Percentiles rank a stretch among this genome's conserved stretches.
Evolutionary conservation across 2,113 vertebrate species (phyloP).

Genomic region (Pelobates fuscus): DNA sequence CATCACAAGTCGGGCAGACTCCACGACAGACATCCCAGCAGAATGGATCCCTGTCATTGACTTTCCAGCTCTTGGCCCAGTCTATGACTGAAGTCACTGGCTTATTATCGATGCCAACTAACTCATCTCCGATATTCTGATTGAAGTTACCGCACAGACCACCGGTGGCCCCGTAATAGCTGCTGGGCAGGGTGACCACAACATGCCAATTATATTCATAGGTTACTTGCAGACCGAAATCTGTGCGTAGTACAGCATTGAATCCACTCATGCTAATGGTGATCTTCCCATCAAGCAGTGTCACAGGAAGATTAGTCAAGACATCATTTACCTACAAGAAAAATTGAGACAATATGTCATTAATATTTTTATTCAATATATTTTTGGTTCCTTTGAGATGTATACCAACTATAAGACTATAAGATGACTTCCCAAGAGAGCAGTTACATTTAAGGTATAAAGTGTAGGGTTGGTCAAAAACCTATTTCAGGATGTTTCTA

Average conservation of each 20-base stretch:
- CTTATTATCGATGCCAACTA: constrained; percentile 1
- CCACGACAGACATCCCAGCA: constrained; percentile 73
- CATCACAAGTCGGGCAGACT: constrained; percentile 64
- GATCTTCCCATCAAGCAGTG: constrained; percentile 48
- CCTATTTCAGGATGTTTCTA: no score
- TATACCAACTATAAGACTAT: no score
- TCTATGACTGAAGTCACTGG: constrained; percentile 31
- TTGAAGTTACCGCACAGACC: constrained; percentile 80
- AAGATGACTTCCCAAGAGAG: no score
- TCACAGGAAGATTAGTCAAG: constrained; percentile 54
- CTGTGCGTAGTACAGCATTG: constrained; percentile 54
- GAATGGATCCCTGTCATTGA: constrained; percentile 58
- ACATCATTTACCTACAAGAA: constrained; percentile 58
- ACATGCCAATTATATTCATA: constrained; percentile 71
- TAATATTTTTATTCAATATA: no score
- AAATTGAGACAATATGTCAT: not conserved
- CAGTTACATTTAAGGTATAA: no score
- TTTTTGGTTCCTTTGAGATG: no score
- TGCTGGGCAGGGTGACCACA: constrained; percentile 66
- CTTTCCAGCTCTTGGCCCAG: constrained; percentile 70
- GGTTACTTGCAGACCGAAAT: constrained; percentile 67
- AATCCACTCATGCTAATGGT: constrained; percentile 49
- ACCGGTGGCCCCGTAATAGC: constrained; percentile 59
- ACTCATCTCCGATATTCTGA: constrained; percentile 56
- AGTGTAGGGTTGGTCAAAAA: no score